Evolutionary conservation across 2,797 vertebrate genomes (phyloP), one percentile per base, ranked within the genome.

Genomic region (Sebastes nivosus): DNA sequence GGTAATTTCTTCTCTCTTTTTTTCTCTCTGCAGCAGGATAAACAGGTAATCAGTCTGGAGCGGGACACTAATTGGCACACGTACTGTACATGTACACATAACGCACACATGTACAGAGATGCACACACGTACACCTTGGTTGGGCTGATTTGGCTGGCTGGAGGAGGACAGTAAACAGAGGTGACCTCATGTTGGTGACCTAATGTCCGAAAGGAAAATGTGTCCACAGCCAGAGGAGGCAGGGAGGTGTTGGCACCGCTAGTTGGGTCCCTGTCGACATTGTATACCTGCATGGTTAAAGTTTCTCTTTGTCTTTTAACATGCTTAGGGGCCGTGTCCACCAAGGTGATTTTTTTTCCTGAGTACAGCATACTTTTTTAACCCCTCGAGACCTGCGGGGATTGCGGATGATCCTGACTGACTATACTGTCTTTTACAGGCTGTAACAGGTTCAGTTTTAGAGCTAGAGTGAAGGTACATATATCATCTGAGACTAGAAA

Each of bases 21-120:
- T 59, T 60, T 83, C 77, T 75, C 71, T 79, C 84, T 67, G 9
- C 67, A n/a, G 82, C 78, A 85, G 88, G 87, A 91, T 89, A 91
- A 94, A 92, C 92, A 92, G 92, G 83, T 88, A 90, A 94, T 94
- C 90, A 91, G 90, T 81, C 82, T 84, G 77, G 46, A 84, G 74
- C 18, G 74, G 66, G 69, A 82, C 77, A 59, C 79, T 93, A 91
- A 94, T 84, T 89, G 77, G 76, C 57, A 54, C 38, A 32, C 32
- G 34, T 59, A 86, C 85, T 86, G 79, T 82, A 85, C 36, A 22
- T 50, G 59, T 50, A 65, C 22, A 32, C n/a, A 18, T 16, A 58
- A 77, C 13, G 13, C 14, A 77, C 36, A 36, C 42, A 75, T 20
- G 10, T 8, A 25, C 32, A 58, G 25, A 54, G 10, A 77, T 27